phyloP scores from a whole-genome alignment of 1,140 invertebrate species.

The Hyles vespertilio region DNA sequence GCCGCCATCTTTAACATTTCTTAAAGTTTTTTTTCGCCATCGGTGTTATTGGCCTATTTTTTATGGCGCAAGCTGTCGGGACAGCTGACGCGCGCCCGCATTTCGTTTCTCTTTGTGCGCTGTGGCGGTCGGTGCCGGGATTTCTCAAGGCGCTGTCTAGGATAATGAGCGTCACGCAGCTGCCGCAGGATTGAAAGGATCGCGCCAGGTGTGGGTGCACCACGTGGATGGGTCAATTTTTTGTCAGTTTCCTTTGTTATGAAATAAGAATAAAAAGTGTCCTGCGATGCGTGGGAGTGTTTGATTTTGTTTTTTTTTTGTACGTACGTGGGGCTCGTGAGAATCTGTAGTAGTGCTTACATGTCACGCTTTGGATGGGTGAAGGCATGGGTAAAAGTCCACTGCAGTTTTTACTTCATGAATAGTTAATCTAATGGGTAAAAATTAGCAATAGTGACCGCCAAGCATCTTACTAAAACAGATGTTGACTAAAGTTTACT shows the following conservation, averaged over 20 bases:
- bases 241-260: conserved; percentile 1
- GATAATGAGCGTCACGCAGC: conserved; percentile 37
- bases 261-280: conserved; percentile 4
- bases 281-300: neutral
- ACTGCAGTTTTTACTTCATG: no score
- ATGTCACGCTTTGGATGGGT: no score
- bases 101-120: conserved; percentile 39
- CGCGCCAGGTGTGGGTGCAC: conserved; percentile 45
- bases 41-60: conserved; percentile 70
- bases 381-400: no score
- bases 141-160: conserved; percentile 41
- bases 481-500: no score
- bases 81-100: conserved; percentile 57
- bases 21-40: conserved; percentile 64
- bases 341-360: no score
- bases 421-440: no score
- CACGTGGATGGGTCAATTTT: conserved; percentile 30
- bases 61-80: conserved; percentile 65
- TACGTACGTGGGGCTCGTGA: neutral
- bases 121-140: conserved; percentile 36
- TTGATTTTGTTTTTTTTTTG: neutral
- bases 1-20: conserved; percentile 69
- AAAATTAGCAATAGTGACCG: no score
- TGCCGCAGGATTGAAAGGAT: conserved; percentile 41
- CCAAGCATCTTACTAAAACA: no score